These are phyloP conservation scores for Nipponia nippon DNA, from an alignment of 2,113 vertebrate genomes.

Conservation along the genomic window DNA sequence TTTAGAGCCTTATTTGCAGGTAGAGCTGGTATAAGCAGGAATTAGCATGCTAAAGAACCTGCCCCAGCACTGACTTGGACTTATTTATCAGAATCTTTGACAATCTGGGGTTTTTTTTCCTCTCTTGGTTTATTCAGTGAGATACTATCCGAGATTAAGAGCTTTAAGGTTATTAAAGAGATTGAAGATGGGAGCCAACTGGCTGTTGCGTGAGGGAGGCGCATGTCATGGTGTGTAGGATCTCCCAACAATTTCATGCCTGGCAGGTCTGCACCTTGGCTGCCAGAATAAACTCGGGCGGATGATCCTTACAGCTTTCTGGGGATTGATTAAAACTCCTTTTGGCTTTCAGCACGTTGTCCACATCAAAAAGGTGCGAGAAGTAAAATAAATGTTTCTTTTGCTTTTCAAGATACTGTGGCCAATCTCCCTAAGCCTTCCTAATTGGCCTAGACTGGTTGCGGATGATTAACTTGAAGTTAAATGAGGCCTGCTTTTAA, in stretches of 20 bases:
- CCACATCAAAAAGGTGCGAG: slow-evolving; percentile 69
- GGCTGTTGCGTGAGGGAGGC: background rate
- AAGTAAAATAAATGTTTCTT: slow-evolving; percentile 68
- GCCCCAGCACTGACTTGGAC: slow-evolving; percentile 57
- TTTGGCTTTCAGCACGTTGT: slow-evolving; percentile 57
- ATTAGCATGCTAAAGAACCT: slow-evolving; percentile 81
- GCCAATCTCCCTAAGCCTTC: slow-evolving; percentile 26
- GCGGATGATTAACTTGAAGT: slow-evolving; percentile 77
- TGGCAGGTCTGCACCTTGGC: slow-evolving; percentile 28
- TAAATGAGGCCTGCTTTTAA: slow-evolving; percentile 78
- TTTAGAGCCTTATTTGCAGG: slow-evolving; percentile 77
- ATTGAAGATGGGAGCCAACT: slow-evolving; percentile 28
- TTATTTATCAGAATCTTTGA: slow-evolving; percentile 61
- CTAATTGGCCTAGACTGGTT: slow-evolving; percentile 45
- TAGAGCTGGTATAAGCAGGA: slow-evolving; percentile 74
- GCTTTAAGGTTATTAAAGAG: slow-evolving; percentile 46
- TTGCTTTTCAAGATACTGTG: slow-evolving; percentile 31
- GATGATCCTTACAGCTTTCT: slow-evolving; percentile 30
- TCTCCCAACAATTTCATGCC: slow-evolving; percentile 47
- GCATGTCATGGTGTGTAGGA: background rate
- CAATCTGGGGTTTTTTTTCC: background rate
- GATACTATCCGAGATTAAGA: slow-evolving; percentile 57
- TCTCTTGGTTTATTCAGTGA: background rate
- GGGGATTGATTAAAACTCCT: slow-evolving; percentile 55
- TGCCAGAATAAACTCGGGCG: slow-evolving; percentile 4